A percentile compares a stretch with the other conserved stretches of the same genome.
Conservation (phyloP, 2,797 vertebrate genomes). For the Dendrocincla fuliginosa region DNA sequence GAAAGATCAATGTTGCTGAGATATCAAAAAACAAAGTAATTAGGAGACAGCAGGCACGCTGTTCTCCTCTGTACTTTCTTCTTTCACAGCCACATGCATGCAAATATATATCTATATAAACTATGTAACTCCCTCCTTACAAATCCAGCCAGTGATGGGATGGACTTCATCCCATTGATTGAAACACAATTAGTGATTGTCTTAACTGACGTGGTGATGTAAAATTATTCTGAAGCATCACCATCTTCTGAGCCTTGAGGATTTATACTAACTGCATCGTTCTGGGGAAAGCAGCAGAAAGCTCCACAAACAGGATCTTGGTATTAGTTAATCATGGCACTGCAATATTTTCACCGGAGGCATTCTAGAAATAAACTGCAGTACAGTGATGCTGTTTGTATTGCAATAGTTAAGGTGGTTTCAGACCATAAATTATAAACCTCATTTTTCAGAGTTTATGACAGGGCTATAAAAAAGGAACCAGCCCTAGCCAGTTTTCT, state of each 20-base stretch:
- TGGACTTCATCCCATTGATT: too few relatives aligned
- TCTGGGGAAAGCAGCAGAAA: conserved; percentile 53
- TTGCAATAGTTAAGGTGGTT: conserved; percentile 58
- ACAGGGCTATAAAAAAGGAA: conserved; percentile 37
- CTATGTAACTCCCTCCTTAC: not conserved
- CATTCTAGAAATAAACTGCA: conserved; percentile 64
- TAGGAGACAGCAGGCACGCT: conserved; percentile 24
- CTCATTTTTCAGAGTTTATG: conserved; percentile 54
- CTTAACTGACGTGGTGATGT: conserved; percentile 10
- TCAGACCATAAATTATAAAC: conserved; percentile 55
- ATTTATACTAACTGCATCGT: conserved; percentile 37
- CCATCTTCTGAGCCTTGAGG: conserved; percentile 62
- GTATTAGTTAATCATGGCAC: conserved; percentile 74
- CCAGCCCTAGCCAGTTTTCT: conserved; percentile 38
- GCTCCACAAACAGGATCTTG: conserved; percentile 55
- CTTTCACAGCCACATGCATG: not conserved
- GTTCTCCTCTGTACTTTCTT: not conserved
- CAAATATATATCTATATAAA: not conserved
- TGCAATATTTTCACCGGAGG: conserved; percentile 65
- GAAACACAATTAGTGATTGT: not conserved
- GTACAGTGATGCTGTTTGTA: conserved; percentile 64
- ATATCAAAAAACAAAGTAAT: conserved; percentile 51
- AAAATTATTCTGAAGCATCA: conserved; percentile 52
- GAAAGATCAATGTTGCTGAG: conserved; percentile 67
- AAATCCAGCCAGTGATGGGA: not conserved